Conservation (phyloP, 2,113 vertebrate genomes). For the Fregata magnificens region DNA sequence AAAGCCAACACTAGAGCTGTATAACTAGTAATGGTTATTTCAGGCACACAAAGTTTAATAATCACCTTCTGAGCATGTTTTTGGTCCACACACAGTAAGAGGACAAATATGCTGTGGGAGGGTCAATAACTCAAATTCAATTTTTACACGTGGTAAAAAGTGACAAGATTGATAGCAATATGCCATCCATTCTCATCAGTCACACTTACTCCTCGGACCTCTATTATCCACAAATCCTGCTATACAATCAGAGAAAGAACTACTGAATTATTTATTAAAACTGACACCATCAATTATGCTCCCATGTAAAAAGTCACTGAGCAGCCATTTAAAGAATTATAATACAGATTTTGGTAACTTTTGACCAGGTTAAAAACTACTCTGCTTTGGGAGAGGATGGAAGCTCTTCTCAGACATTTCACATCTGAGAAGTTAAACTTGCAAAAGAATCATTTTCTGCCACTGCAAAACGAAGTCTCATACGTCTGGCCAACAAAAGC, state of each 20-base stretch:
- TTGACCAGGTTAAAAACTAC: not conserved
- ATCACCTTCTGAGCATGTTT: not conserved
- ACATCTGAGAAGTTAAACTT: not conserved
- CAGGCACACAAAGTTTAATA: not conserved
- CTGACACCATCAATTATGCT: constrained; percentile 37
- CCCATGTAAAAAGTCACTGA: constrained; percentile 28
- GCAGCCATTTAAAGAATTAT: constrained; percentile 20
- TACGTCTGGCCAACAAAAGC: not conserved
- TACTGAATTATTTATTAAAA: constrained; percentile 65
- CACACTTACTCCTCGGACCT: constrained; percentile 25
- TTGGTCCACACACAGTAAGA: not conserved
- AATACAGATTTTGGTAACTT: not conserved
- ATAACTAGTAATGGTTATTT: not conserved
- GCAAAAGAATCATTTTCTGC: not conserved
- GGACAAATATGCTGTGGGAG: not conserved
- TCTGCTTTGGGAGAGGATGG: not conserved
- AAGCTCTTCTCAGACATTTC: not conserved
- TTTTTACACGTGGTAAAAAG: not conserved
- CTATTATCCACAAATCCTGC: constrained; percentile 44
- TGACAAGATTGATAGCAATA: constrained; percentile 14
- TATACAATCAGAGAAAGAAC: constrained; percentile 28
- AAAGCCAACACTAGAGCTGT: not conserved
- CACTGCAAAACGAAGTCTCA: not conserved
- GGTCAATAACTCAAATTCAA: constrained; percentile 21
- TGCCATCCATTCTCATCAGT: constrained; percentile 29